Base-by-base conservation (phyloP, 1,140 invertebrate species). In the Polypedilum pembai region DNA sequence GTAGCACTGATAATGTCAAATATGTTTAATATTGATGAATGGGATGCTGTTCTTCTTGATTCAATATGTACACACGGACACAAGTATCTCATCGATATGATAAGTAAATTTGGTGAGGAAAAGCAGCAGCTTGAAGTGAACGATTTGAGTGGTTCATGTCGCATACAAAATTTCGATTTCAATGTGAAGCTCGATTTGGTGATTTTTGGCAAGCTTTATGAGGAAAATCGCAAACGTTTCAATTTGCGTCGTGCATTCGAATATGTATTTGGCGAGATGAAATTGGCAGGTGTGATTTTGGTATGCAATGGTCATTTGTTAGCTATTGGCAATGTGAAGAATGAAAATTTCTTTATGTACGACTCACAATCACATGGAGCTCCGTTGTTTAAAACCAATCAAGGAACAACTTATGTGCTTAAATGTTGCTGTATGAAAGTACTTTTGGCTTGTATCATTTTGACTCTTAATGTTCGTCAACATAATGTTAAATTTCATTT, bases 331-430 rank as follows among this genome's bases (percentile, higher is more conserved):
- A 87, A 83, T 77, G 78, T 79, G 45, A 83, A 83, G 33, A 78
- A 77, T 4, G 87, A 87, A 56, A 56, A 10, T 8, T 88, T 87
- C 77, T 88, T 87, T 76, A 85, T 88, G 86, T 88, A 85, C 78
- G 87, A 88, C 76, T 87, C 85, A 76, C 85, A 87, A 79, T 84
- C 84, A 74, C 83, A 83, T 77, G 87, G 87, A 33, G 81, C 82
- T 17, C 87, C 87, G 0, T 80, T 88, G 78, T 88, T 87, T 79
- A 80, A 83, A 66, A 85, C 86, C 3, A 82, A 84, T 12, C 82
- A 85, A 77, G 87, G 86, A 5, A 81, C 82, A 21, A 82, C 86
- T 3, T 88, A 88, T 76, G 80, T 87, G 74, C 79, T 88, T 45
- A 84, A 86, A 77, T 87, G 85, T 73, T 84, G 85, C n/a, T 86